Evolutionary conservation across 1,140 invertebrate genomes (phyloP), one percentile per base, ranked within the genome.

Genomic region (Mamestra configurata): DNA sequence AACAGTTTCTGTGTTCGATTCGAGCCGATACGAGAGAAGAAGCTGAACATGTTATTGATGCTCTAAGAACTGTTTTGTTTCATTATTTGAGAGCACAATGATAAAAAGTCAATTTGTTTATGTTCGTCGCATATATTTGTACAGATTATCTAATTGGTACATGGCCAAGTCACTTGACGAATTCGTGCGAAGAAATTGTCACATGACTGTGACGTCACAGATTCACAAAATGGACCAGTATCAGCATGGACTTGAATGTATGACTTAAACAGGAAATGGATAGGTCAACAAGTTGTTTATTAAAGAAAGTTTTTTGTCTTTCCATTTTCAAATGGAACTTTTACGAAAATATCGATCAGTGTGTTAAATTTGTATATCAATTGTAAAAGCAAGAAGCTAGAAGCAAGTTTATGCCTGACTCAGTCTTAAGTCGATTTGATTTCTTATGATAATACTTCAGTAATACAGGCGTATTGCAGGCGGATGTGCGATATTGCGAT

Each of bases 181-280:
- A 24, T 31, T 15, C 11, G 35, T n/a, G 22, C 24, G 27, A 71
- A 51, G 68, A 49, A 51, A 71, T 18, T 49, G 68, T 71, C 68
- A 71, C 46, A 71, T 71, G 68, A 51, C 15, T 71, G 66, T 27
- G 46, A 71, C 68, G 68, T 51, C 68, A n/a, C n/a, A 53, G 40
- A 66, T 31, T 49, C 24, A 15, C 27, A 61, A 61, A 68, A 43
- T 68, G 10, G 46, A 3, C 0, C 61, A 22, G 10, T 68, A 3
- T 1, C 61, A 22, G 43, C 4, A 43, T 11, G 37, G 20, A n/a
- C 6, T 22, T 40, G 10, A 57, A 55, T 22, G 51, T 55, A 24
- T 55, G n/a, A 24, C 10, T 27, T 61, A 61, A 61, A 61, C 24
- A 40, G 35, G 35, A 40, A 66, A 20, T 18, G 7, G 5, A 22